Conservation (phyloP, 2,113 vertebrate genomes). For the Rana temporaria region DNA sequence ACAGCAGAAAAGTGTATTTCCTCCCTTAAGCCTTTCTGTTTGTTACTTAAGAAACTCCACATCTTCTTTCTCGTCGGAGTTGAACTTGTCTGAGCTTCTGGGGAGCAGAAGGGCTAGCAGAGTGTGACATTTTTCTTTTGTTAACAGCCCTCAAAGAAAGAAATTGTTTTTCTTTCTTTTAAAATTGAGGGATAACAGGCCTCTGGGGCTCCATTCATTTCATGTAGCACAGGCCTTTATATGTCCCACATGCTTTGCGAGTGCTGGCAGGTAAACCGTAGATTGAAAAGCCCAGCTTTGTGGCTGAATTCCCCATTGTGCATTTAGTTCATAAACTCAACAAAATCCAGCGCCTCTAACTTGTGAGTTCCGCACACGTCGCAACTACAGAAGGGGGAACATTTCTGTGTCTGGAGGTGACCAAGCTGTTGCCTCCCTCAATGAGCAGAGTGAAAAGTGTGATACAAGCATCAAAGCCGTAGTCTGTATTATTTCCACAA, state of each 20-base stretch:
- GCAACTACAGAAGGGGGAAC: conserved; percentile 45
- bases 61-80: conserved; percentile 5
- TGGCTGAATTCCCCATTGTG: conserved; percentile 51
- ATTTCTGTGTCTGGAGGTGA: conserved; percentile 32
- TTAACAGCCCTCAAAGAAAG: conserved; percentile 50
- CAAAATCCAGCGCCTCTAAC: conserved; percentile 49
- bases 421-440: conserved; percentile 15
- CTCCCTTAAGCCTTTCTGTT: background rate
- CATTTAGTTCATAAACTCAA: conserved; percentile 51
- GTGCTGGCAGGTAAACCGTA: conserved; percentile 51
- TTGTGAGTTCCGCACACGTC: conserved; percentile 47
- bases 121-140: conserved; percentile 50
- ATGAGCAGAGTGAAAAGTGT: conserved; percentile 7
- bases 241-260: conserved; percentile 50
- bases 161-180: conserved; percentile 57
- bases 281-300: conserved; percentile 55
- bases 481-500: background rate
- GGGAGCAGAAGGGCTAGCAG: conserved; percentile 38
- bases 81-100: conserved; percentile 17
- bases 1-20: no score
- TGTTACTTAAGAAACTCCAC: background rate
- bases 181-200: conserved; percentile 56
- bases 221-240: conserved; percentile 55
- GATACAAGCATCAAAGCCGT: conserved; percentile 14
- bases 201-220: conserved; percentile 54